Percentiles rank a stretch among this genome's conserved stretches.
Evolutionary conservation across 2,888 invertebrate genomes (phyloP).

Genomic region (Teinopalpus imperialis): DNA sequence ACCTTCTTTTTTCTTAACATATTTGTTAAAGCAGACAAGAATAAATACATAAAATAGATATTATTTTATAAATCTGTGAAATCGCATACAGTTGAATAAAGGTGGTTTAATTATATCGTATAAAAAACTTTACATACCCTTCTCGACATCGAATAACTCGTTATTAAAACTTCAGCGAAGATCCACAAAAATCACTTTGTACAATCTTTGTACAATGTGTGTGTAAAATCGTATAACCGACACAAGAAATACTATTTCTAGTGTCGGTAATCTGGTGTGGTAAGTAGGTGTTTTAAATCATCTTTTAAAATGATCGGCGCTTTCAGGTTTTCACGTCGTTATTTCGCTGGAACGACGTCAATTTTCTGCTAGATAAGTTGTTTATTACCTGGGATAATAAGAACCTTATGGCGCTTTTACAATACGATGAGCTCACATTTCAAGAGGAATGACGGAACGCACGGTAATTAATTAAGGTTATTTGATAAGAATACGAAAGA

Average conservation of each 20-base stretch:
- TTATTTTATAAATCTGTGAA: too few species aligned
- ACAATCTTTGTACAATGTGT: too few species aligned
- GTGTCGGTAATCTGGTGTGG: too few species aligned
- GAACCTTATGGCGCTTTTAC: conserved; percentile 15
- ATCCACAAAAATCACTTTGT: too few species aligned
- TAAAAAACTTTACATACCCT: too few species aligned
- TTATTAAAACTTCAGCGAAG: background rate
- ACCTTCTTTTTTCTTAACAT: too few species aligned
- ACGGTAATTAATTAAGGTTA: conserved; percentile 24
- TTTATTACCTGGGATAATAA: conserved; percentile 17
- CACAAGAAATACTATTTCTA: too few species aligned
- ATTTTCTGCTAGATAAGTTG: conserved; percentile 13
- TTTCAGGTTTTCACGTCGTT: background rate
- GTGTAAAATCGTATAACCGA: too few species aligned
- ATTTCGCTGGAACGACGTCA: background rate
- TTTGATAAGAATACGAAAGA: conserved; percentile 16
- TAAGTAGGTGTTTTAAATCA: background rate
- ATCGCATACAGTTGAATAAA: too few species aligned
- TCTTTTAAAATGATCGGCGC: background rate
- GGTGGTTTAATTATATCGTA: too few species aligned
- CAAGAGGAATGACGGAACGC: conserved; percentile 1
- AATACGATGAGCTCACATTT: conserved; percentile 10
- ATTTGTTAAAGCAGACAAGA: too few species aligned
- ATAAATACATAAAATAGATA: too few species aligned
- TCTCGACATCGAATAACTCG: background rate